These are phyloP conservation scores for Allolobophora icterica DNA, from an alignment of 2,888 invertebrate genomes.

Conservation along the genomic window DNA sequence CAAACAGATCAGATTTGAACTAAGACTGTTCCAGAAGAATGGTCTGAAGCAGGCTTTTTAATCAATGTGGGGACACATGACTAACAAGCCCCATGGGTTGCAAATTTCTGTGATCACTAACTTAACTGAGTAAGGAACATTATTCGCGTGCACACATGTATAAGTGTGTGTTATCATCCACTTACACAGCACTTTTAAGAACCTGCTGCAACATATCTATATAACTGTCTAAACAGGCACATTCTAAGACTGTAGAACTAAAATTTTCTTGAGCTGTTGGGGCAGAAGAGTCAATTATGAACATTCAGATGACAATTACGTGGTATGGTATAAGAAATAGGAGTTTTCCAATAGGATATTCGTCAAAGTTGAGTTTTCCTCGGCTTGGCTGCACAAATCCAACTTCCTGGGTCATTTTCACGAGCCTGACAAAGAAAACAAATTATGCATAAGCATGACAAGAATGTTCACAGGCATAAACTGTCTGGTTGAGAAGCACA, in stretches of 20 bases:
- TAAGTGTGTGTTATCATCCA: too few relatives aligned
- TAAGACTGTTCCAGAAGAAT: neutral
- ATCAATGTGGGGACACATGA: too few relatives aligned
- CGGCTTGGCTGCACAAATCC: constrained; percentile 55
- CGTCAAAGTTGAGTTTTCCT: constrained; percentile 53
- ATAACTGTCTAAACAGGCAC: neutral
- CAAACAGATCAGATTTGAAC: neutral
- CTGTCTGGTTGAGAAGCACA: neutral
- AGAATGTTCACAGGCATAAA: neutral
- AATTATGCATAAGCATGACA: neutral
- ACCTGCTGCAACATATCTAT: too few relatives aligned
- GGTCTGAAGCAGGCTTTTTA: neutral
- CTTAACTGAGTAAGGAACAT: neutral
- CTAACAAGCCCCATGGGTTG: neutral
- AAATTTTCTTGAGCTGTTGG: neutral
- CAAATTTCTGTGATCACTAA: neutral
- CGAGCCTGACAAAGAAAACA: constrained; percentile 49
- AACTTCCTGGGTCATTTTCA: constrained; percentile 58
- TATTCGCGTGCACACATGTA: neutral
- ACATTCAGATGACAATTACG: constrained; percentile 42
- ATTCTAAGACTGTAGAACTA: too few relatives aligned
- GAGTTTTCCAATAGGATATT: constrained; percentile 57
- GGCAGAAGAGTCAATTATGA: neutral
- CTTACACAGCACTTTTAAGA: too few relatives aligned
- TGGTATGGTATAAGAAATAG: constrained; percentile 60